Evolutionary conservation across 2,113 vertebrate species (phyloP).

Genomic region (Brachypodius melanocephalos): DNA sequence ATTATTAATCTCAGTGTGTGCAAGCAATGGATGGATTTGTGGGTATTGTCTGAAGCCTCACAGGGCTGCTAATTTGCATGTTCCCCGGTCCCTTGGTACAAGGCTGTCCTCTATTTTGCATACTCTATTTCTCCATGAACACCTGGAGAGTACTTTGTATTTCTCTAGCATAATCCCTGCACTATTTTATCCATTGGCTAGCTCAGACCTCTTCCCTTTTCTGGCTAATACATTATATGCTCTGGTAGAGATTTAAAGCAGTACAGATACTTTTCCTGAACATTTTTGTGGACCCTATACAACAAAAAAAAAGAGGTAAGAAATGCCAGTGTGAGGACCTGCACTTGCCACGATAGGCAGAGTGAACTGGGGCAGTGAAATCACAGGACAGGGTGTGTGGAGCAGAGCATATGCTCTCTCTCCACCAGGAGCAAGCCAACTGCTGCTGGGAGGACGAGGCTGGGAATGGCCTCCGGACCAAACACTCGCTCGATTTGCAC

Average conservation of each 20-base stretch:
- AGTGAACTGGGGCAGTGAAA: background rate
- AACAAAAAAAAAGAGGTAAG: background rate
- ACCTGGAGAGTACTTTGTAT: background rate
- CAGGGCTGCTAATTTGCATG: background rate
- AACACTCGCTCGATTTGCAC: constrained; percentile 38
- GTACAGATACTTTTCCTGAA: background rate
- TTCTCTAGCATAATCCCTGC: background rate
- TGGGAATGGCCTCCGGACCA: constrained; percentile 37
- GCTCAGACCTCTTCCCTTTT: background rate
- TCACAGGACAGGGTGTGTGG: background rate
- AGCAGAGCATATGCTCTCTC: constrained; percentile 30
- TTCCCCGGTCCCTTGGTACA: background rate
- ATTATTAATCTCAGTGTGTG: background rate
- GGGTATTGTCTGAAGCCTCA: background rate
- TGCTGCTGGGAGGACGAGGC: constrained; percentile 22
- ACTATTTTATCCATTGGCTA: background rate
- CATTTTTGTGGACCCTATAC: background rate
- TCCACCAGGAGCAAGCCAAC: constrained; percentile 27
- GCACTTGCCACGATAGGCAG: background rate
- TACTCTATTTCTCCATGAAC: background rate
- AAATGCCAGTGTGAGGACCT: background rate
- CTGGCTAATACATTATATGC: background rate
- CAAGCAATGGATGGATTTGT: background rate
- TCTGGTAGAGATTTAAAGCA: background rate
- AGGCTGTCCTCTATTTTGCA: background rate